These are phyloP conservation scores for Argynnis bischoffii DNA, from an alignment of 2,888 invertebrate genomes.

Conservation along the genomic window DNA sequence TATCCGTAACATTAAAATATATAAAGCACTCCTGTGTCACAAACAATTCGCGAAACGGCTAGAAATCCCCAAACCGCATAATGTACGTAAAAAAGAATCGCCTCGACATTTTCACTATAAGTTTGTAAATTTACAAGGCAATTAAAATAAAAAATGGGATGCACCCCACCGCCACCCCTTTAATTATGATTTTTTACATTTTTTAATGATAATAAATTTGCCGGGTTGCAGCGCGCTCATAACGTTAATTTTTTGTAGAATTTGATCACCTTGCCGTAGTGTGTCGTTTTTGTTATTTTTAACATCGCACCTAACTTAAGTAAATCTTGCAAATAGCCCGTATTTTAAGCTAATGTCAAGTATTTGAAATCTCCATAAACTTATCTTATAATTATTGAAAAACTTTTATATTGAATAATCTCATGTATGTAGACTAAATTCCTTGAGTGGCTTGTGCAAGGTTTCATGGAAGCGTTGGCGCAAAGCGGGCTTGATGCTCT, in stretches of 20 bases:
- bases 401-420: no score
- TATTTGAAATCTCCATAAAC: no score
- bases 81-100: conserved; percentile 54
- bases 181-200: conserved; percentile 80
- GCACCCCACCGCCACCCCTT: conserved; percentile 72
- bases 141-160: conserved; percentile 80
- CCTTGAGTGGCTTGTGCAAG: neutral
- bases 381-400: no score
- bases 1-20: conserved; percentile 16
- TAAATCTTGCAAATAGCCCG: neutral
- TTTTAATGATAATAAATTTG: conserved; percentile 80
- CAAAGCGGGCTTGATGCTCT: conserved; percentile 13
- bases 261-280: conserved; percentile 44
- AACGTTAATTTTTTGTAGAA: conserved; percentile 48
- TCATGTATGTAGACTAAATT: neutral
- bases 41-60: conserved; percentile 10
- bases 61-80: conserved; percentile 45
- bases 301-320: conserved; percentile 8
- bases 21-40: conserved; percentile 11
- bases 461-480: conserved; percentile 16
- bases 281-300: conserved; percentile 17
- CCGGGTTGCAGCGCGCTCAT: conserved; percentile 56
- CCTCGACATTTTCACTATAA: conserved; percentile 69
- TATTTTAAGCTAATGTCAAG: neutral
- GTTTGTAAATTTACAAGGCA: conserved; percentile 80